These are phyloP conservation scores for Mayetiola destructor DNA, from an alignment of 2,888 invertebrate genomes.

Conservation along the genomic window DNA sequence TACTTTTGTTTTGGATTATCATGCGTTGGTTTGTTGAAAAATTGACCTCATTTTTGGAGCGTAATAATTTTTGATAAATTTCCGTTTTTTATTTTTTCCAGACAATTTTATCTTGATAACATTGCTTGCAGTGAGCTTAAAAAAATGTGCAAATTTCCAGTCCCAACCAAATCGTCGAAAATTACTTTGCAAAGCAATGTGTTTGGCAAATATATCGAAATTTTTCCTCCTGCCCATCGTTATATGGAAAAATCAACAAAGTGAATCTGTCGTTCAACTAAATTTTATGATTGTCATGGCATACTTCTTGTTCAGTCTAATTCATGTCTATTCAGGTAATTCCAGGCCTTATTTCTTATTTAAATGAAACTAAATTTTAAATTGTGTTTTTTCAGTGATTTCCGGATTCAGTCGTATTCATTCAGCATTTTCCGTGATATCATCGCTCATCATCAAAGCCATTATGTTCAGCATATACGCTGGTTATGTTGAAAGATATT, in stretches of 20 bases:
- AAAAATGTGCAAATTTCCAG: neutral
- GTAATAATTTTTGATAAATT: neutral
- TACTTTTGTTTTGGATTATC: slow-evolving; percentile 42
- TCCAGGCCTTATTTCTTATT: too few relatives aligned
- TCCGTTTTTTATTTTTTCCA: neutral
- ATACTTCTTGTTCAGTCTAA: slow-evolving; percentile 48
- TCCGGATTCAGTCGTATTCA: neutral
- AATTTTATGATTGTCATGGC: slow-evolving; percentile 46
- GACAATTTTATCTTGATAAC: neutral
- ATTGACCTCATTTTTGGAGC: neutral
- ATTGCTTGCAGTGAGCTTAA: neutral
- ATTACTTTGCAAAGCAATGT: slow-evolving; percentile 39
- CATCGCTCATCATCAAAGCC: neutral
- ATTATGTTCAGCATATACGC: neutral
- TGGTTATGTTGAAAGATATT: neutral
- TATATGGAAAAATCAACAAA: slow-evolving; percentile 42
- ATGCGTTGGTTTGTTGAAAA: slow-evolving; percentile 30
- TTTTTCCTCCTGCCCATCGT: slow-evolving; percentile 46
- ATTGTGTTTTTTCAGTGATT: neutral
- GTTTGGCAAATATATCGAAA: slow-evolving; percentile 44
- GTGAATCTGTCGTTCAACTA: slow-evolving; percentile 30
- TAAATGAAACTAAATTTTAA: neutral
- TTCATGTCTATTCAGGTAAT: slow-evolving; percentile 49
- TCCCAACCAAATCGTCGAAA: slow-evolving; percentile 19
- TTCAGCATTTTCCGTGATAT: neutral